A percentile compares a stretch with the other conserved stretches of the same genome.
Conservation (phyloP, 2,888 invertebrate genomes). For the Cephus nigrinus region DNA sequence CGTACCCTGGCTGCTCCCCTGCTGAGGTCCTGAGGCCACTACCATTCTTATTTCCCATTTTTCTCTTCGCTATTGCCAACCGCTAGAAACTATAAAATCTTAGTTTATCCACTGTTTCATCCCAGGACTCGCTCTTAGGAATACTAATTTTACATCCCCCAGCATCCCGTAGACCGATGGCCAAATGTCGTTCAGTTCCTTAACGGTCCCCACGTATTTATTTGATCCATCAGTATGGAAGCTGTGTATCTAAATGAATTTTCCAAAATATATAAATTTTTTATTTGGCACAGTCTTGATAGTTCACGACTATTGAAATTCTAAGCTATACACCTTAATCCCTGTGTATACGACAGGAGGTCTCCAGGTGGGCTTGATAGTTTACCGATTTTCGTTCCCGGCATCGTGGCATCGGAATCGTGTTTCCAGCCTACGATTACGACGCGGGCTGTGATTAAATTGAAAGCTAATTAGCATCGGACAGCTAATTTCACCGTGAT, state of each 20-base stretch:
- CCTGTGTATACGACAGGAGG: not conserved
- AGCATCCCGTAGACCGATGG: not conserved
- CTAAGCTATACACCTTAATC: not conserved
- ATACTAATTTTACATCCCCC: constrained; percentile 18
- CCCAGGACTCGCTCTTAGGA: constrained; percentile 15
- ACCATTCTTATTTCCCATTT: constrained; percentile 13
- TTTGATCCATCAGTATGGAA: not conserved
- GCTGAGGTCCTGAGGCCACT: constrained; percentile 19
- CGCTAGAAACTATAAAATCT: constrained; percentile 26
- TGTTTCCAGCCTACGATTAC: constrained; percentile 5
- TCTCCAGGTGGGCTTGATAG: not conserved
- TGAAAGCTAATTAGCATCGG: constrained; percentile 45
- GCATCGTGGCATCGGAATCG: constrained; percentile 2
- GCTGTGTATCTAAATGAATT: not conserved
- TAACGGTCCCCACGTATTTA: not conserved
- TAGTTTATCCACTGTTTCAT: constrained; percentile 21
- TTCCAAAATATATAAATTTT: not conserved
- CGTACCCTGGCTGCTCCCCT: constrained; percentile 19
- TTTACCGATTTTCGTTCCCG: not conserved
- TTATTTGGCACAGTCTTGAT: not conserved
- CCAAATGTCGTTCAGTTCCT: not conserved
- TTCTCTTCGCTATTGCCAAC: constrained; percentile 21
- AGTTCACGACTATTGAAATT: not conserved
- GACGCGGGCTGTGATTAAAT: constrained; percentile 33
- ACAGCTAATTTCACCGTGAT: constrained; percentile 44